These are phyloP conservation scores for Tarsius wallacei DNA, from an alignment of 2,797 vertebrate genomes.

Conservation along the genomic window DNA sequence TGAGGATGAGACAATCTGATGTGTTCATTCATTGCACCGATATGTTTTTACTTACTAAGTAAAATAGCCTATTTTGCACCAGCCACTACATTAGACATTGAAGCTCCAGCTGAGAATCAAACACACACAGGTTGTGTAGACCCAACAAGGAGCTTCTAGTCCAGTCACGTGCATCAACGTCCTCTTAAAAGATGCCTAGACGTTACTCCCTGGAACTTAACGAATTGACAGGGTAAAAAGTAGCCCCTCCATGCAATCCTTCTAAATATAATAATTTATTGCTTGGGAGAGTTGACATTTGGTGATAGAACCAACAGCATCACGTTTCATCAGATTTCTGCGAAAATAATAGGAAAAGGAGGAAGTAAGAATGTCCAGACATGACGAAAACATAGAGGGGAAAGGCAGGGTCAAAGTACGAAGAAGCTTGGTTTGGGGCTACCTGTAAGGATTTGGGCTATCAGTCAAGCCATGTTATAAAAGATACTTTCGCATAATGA, in stretches of 20 bases:
- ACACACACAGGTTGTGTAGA: not conserved
- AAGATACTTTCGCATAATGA: slow-evolving; percentile 19
- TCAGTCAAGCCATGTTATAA: not conserved
- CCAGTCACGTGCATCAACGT: not conserved
- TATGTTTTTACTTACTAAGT: not conserved
- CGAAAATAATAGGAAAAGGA: not conserved
- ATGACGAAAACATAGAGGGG: not conserved
- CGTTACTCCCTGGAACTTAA: not conserved
- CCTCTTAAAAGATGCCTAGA: not conserved
- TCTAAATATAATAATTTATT: not conserved
- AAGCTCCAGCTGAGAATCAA: not conserved
- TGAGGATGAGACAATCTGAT: not conserved
- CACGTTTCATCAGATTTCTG: not conserved
- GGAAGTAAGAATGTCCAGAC: not conserved
- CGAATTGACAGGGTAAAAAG: not conserved
- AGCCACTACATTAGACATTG: not conserved
- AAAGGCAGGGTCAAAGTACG: not conserved
- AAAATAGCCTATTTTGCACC: not conserved
- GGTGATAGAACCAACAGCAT: not conserved
- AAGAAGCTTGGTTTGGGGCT: not conserved
- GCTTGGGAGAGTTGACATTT: not conserved
- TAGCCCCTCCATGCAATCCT: not conserved
- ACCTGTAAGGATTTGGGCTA: not conserved
- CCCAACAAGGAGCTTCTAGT: not conserved
- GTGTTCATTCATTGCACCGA: not conserved